Evolutionary conservation across 2,888 invertebrate genomes (phyloP), one percentile per base, ranked within the genome.

Genomic region (Sipunculus nudus): DNA sequence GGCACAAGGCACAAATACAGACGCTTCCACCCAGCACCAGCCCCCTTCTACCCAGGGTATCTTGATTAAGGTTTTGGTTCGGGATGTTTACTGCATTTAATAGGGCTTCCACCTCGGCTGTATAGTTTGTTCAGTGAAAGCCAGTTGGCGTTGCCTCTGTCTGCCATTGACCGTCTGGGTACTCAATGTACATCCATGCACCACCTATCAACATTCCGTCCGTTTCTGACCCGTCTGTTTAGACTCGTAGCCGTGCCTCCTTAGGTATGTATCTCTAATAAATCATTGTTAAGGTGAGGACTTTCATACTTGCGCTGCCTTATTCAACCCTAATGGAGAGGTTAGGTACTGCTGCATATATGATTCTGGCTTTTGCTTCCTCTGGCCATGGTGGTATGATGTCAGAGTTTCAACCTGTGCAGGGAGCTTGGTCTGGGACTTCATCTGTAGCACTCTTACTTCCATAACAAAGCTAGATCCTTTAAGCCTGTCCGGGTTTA

Each of bases 261-360:
- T 55, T 40, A 28, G 49, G 50, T n/a, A n/a, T n/a, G 50, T 50
- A 57, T 25, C 21, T 5, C 8, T 50, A 28, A 19, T 50, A n/a
- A 19, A 50, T 26, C n/a, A 35, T 19, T n/a, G 29, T 50, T 28
- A 57, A 23, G 40, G 57, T 39, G 21, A 40, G 32, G 47, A 25
- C 41, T n/a, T 52, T 31, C 50, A 19, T 49, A 23, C 25, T 31
- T 19, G 32, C 35, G 25, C 25, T 29, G 23, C 28, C 52, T 25
- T 54, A 32, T 56, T 23, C 26, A 29, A 10, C 46, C 40, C 21
- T 43, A 47, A 31, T 31, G 10, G 16, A 16, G n/a, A n/a, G 38
- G 10, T 10, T 10, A 13, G 38, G n/a, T 13, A 8, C 48, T 25
- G 48, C 10, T 47, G 48, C 13, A 16, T 8, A 16, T 10, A n/a